Evolutionary conservation across 2,888 invertebrate species (phyloP).

Genomic region (Antheraea yamamai): DNA sequence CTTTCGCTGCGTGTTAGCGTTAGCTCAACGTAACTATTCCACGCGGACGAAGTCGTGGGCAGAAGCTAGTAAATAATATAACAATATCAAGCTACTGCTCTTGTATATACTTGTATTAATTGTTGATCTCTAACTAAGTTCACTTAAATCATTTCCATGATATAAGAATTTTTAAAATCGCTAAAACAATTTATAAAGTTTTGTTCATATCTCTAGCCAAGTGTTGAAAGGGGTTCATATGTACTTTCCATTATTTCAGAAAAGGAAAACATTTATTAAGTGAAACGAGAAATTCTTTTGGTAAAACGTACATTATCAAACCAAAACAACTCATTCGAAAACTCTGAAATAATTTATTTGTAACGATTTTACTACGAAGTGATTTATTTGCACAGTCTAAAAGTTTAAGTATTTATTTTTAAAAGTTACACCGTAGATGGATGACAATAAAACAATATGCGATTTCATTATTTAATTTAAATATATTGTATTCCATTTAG

Average conservation of each 20-base stretch:
- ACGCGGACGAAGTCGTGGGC: no score
- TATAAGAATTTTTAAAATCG: not conserved
- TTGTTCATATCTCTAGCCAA: conserved; percentile 28
- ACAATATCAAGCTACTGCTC: no score
- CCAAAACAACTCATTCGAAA: conserved; percentile 20
- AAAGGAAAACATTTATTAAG: conserved; percentile 40
- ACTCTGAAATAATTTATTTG: conserved; percentile 26
- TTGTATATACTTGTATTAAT: no score
- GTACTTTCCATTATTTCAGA: conserved; percentile 37
- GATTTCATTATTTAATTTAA: no score
- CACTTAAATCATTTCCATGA: not conserved
- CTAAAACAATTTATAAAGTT: not conserved
- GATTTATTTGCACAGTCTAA: not conserved
- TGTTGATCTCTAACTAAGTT: no score
- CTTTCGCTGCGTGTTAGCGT: no score
- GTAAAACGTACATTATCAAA: conserved; percentile 29
- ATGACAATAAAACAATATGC: no score
- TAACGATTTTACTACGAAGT: conserved; percentile 3
- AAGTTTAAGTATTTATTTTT: not conserved
- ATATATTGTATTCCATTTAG: no score
- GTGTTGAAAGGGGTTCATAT: conserved; percentile 38
- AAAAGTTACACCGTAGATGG: not conserved
- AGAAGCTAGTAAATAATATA: no score
- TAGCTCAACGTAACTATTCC: no score
- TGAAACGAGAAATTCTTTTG: conserved; percentile 54